Percentiles rank a stretch among this genome's conserved stretches.
phyloP scores from a whole-genome alignment of 92 coral and sea anemone genomes.

The Nematostella vectensis region DNA sequence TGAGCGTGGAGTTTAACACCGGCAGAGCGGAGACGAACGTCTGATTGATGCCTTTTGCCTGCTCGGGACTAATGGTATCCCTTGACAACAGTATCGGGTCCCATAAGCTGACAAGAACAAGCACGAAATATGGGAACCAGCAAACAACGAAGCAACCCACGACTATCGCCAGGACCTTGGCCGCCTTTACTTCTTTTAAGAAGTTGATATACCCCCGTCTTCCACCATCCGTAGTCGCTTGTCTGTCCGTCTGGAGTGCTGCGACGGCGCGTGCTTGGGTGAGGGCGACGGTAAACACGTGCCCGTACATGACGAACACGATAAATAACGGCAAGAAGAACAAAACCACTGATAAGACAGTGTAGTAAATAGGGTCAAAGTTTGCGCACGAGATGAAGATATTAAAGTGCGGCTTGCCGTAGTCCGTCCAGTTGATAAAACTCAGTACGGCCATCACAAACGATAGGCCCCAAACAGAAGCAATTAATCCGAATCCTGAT shows the following conservation, averaged over 20 bases:
- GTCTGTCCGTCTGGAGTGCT: conserved; percentile 40
- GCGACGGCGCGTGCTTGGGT: conserved; percentile 86
- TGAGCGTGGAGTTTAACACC: conserved; percentile 54
- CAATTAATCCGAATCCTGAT: conserved; percentile 39
- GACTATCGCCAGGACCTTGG: too few relatives aligned
- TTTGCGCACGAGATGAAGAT: conserved; percentile 19
- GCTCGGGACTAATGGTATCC: background rate
- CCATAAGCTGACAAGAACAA: conserved; percentile 48
- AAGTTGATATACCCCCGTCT: conserved; percentile 57
- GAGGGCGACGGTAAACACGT: conserved; percentile 74
- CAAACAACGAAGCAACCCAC: too few relatives aligned
- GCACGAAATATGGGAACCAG: too few relatives aligned
- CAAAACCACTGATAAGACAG: conserved; percentile 41
- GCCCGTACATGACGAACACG: conserved; percentile 60
- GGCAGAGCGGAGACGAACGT: conserved; percentile 56
- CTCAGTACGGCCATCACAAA: conserved; percentile 30
- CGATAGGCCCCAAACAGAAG: conserved; percentile 59
- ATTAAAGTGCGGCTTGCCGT: conserved; percentile 17
- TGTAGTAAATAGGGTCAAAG: conserved; percentile 50
- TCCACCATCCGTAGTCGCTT: conserved; percentile 25
- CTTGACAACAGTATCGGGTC: conserved; percentile 2
- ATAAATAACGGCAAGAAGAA: conserved; percentile 71
- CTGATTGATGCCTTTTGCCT: conserved; percentile 8
- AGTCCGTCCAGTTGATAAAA: conserved; percentile 64
- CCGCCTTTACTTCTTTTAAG: conserved; percentile 84